These are phyloP conservation scores for Muscicapa adusta DNA, from an alignment of 2,113 vertebrate genomes.

Conservation along the genomic window DNA sequence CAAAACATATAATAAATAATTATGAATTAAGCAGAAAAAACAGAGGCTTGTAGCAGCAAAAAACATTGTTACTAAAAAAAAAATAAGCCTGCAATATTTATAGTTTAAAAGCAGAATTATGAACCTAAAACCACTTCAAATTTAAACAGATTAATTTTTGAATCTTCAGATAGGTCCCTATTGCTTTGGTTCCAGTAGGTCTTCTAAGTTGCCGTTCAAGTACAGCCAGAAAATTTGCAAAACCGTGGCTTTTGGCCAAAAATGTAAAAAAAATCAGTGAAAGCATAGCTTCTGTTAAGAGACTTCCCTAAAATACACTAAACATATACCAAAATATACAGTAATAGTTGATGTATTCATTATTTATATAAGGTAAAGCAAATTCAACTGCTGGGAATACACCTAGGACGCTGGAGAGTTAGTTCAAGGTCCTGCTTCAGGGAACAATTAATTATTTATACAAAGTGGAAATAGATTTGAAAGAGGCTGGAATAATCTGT, in stretches of 20 bases:
- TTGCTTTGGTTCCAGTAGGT: background rate
- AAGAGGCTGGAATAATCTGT: background rate
- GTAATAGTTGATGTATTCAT: background rate
- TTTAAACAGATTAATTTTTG: background rate
- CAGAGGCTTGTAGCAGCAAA: background rate
- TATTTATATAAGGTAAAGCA: conserved; percentile 32
- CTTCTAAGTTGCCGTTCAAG: background rate
- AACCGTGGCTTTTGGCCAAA: background rate
- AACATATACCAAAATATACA: conserved; percentile 10
- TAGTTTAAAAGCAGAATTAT: background rate
- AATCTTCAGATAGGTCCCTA: background rate
- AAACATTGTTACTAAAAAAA: background rate
- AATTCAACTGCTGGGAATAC: background rate
- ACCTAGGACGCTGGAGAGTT: background rate
- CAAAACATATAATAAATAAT: background rate
- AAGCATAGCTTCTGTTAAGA: background rate
- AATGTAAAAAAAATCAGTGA: background rate
- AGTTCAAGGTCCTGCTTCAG: conserved; percentile 32
- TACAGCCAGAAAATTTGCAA: background rate
- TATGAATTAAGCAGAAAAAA: background rate
- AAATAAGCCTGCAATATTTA: background rate
- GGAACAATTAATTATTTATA: conserved; percentile 44
- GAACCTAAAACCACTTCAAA: background rate
- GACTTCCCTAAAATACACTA: background rate
- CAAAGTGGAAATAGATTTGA: background rate